phyloP scores from a whole-genome alignment of 2,113 vertebrate species.

The Drymodes brunneopygia region DNA sequence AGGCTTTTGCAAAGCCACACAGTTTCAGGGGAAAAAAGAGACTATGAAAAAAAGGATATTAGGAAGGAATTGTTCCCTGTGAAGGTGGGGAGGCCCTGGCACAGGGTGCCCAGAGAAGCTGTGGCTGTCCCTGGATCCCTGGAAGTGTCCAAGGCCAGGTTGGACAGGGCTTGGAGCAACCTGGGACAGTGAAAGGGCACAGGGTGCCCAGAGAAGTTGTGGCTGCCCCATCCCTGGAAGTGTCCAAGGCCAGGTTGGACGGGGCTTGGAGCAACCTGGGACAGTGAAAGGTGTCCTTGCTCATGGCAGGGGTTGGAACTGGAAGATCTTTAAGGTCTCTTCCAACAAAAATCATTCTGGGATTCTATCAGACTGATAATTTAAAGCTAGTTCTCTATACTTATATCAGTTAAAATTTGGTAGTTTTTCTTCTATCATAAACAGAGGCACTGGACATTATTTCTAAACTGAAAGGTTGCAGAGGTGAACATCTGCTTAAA shows the following conservation, averaged over 20 bases:
- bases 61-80: neutral
- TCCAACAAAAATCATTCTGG: neutral
- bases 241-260: fast-evolving
- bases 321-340: neutral
- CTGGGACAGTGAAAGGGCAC: no score
- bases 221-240: neutral
- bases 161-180: fast-evolving
- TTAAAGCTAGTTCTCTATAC: neutral
- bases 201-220: neutral
- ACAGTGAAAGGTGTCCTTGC: neutral
- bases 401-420: neutral
- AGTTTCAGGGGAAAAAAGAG: neutral
- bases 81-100: fast-evolving
- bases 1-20: neutral
- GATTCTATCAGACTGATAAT: neutral
- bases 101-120: neutral
- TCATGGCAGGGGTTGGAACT: fast-evolving
- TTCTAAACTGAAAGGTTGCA: neutral
- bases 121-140: neutral
- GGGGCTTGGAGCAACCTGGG: neutral
- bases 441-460: neutral
- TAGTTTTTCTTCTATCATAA: neutral
- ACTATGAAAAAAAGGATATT: neutral
- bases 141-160: neutral
- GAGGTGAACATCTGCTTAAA: neutral